A percentile compares a stretch with the other conserved stretches of the same genome.
Conservation (phyloP, 30 jellyfish, hydroid and myxozoan species). For the Mastigias papua region DNA sequence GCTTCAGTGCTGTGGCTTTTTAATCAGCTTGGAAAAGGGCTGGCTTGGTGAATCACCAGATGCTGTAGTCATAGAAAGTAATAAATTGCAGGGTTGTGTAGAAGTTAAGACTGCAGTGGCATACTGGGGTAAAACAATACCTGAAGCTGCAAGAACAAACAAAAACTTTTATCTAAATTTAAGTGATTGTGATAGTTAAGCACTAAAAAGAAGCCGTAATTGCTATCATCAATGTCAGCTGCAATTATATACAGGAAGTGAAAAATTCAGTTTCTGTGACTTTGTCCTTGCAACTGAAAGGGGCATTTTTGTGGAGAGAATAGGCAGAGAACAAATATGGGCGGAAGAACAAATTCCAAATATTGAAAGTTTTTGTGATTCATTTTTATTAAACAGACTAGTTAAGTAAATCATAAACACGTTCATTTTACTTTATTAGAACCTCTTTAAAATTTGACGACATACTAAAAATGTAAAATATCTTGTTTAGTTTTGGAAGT, state of each 20-base stretch:
- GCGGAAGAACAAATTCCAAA: neutral
- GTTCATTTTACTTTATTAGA: neutral
- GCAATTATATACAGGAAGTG: neutral
- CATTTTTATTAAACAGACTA: neutral
- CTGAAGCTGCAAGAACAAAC: neutral
- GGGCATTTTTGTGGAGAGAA: neutral
- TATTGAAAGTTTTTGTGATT: neutral
- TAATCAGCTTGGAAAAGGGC: neutral
- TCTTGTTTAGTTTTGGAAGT: neutral
- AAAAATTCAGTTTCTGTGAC: neutral
- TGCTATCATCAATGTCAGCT: neutral
- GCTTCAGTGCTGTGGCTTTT: neutral
- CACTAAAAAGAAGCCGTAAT: neutral
- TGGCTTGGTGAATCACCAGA: neutral
- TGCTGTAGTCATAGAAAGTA: neutral
- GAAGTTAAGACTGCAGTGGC: neutral
- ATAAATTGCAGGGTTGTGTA: neutral
- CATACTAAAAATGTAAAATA: neutral
- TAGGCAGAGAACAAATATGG: neutral
- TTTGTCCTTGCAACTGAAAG: neutral
- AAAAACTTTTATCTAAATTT: neutral
- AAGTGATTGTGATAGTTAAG: too few species aligned
- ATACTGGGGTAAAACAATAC: neutral
- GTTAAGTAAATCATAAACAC: neutral
- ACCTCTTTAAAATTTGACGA: neutral